A percentile compares a stretch with the other conserved stretches of the same genome.
phyloP scores from a whole-genome alignment of 64 coral and sea anemone genomes.

The Montipora capricornis region DNA sequence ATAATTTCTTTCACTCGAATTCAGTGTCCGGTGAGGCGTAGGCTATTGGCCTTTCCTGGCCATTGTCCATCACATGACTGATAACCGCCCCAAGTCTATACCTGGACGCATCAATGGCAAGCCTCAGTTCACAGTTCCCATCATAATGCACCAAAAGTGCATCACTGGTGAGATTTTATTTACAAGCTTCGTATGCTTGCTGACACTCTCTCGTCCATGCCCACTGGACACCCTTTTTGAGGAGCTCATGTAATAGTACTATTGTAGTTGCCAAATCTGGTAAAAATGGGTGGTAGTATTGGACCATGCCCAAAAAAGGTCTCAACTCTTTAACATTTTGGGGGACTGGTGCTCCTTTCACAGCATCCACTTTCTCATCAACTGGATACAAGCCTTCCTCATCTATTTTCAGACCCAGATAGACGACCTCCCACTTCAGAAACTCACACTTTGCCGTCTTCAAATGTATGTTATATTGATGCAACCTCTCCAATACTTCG shows the following conservation, averaged over 20 bases:
- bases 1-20: slow-evolving; percentile 62
- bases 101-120: slow-evolving; percentile 76
- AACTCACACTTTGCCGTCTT: slow-evolving; percentile 74
- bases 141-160: slow-evolving; percentile 23
- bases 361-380: slow-evolving; percentile 65
- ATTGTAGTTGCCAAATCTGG: slow-evolving; percentile 48
- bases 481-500: slow-evolving; percentile 50
- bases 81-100: slow-evolving; percentile 71
- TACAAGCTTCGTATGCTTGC: slow-evolving; percentile 55
- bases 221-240: slow-evolving; percentile 51
- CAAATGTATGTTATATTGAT: slow-evolving; percentile 60
- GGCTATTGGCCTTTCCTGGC: slow-evolving; percentile 69
- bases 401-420: slow-evolving; percentile 61
- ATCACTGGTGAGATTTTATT: slow-evolving; percentile 57
- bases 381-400: slow-evolving; percentile 58
- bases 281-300: slow-evolving; percentile 65
- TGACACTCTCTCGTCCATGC: slow-evolving; percentile 51
- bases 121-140: slow-evolving; percentile 14
- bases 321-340: slow-evolving; percentile 52
- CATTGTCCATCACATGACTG: slow-evolving; percentile 76
- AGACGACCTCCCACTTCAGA: slow-evolving; percentile 55
- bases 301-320: slow-evolving; percentile 71
- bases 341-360: slow-evolving; percentile 42
- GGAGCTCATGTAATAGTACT: slow-evolving; percentile 44
- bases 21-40: slow-evolving; percentile 63